Base-by-base conservation (phyloP, 2,888 invertebrate genomes). In the Cenopis cana region DNA sequence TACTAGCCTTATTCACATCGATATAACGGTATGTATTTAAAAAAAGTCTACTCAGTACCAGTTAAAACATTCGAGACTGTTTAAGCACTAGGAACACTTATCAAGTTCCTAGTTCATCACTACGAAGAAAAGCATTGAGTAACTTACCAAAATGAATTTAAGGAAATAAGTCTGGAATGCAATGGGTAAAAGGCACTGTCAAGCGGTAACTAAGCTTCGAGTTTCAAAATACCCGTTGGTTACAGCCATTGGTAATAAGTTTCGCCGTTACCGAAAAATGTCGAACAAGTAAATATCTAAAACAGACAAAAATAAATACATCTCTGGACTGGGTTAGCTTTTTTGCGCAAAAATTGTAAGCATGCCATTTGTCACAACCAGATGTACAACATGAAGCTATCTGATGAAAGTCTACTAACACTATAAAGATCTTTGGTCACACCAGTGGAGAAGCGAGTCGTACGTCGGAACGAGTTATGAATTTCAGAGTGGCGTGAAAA, bases 401-500 rank as follows among this genome's bases (percentile, higher is more conserved):
- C n/a, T 14, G 14, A 41, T 12, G 14, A 41, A 46, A 46, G 8
- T 46, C 46, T 46, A 14, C 38, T n/a, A 56, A 2, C 20, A 12
- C 11, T 11, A 2, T 10, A 0, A 2, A 67, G 50, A 50, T 50
- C 11, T 10, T 11, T 67, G 66, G 71, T 61, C 55, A 71, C 55
- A 55, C 18, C 41, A 68, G 50, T 18, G 55, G 49, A 70, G 71
- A 46, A 66, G 59, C 68, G 77, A 76, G 78, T 77, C 78, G 77
- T 83, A 83, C 79, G 82, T 85, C 82, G 81, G 75, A 76, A 82
- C 84, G 85, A 85, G 85, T 88, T 89, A 89, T 89, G 86, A 89
- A 89, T 89, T 85, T 83, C 78, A 77, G 79, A 86, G 87, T 78
- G 80, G 77, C 77, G 82, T 88, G 88, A 89, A 87, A 88, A 87